phyloP scores from a whole-genome alignment of 2,888 invertebrate species.

The Torymus aiolomorphi region DNA sequence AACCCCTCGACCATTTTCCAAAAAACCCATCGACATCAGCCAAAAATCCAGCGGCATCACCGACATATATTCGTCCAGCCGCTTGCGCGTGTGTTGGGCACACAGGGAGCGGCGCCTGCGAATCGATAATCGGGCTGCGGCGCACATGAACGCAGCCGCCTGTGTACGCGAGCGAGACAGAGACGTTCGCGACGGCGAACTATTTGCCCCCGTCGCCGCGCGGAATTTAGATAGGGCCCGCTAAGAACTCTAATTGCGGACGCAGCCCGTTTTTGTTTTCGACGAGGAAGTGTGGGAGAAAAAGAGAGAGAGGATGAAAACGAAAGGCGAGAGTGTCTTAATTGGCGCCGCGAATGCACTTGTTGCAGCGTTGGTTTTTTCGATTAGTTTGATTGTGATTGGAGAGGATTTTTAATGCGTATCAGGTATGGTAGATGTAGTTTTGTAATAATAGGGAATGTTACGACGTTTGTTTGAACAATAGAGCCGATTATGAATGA shows the following conservation, averaged over 20 bases:
- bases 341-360: not conserved
- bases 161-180: constrained; percentile 19
- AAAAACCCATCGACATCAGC: too few species aligned
- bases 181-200: constrained; percentile 9
- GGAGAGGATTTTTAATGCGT: constrained; percentile 4
- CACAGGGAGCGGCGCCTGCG: constrained; percentile 17
- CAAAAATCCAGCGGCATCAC: too few species aligned
- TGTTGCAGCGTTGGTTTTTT: not conserved
- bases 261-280: constrained; percentile 49
- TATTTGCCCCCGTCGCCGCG: constrained; percentile 12
- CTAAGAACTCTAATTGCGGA: constrained; percentile 66
- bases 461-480: too few species aligned
- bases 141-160: not conserved
- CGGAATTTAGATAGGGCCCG: constrained; percentile 63
- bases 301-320: too few species aligned
- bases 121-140: constrained; percentile 36
- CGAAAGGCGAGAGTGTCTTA: not conserved
- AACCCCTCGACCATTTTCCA: too few species aligned
- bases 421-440: too few species aligned
- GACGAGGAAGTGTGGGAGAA: too few species aligned
- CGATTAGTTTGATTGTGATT: not conserved
- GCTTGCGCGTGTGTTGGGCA: not conserved
- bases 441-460: too few species aligned
- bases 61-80: too few species aligned
- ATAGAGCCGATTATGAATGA: too few species aligned